phyloP scores from a whole-genome alignment of 2,797 vertebrate genomes.

The Oryzias dopingdopingensis region DNA sequence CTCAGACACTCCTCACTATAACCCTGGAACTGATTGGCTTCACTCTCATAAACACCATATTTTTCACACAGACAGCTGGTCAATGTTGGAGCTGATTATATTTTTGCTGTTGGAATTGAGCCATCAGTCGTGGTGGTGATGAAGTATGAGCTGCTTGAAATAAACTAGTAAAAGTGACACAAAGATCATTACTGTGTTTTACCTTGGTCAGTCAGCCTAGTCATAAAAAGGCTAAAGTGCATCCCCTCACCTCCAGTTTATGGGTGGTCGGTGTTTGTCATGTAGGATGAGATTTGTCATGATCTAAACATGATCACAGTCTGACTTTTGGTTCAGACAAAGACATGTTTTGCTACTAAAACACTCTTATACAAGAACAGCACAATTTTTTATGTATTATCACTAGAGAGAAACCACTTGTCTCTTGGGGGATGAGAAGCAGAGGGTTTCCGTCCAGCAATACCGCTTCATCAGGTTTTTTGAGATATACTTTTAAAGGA shows the following conservation, averaged over 20 bases:
- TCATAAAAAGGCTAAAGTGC: slow-evolving; percentile 54
- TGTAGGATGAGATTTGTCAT: slow-evolving; percentile 13
- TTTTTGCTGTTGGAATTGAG: slow-evolving; percentile 66
- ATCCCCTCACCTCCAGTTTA: slow-evolving; percentile 45
- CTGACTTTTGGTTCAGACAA: slow-evolving; percentile 15
- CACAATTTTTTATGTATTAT: slow-evolving; percentile 6
- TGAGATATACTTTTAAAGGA: too few species aligned
- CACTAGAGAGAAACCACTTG: neutral
- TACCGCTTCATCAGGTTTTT: too few species aligned
- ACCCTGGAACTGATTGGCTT: slow-evolving; percentile 42
- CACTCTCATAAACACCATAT: slow-evolving; percentile 59
- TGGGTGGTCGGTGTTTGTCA: slow-evolving; percentile 31
- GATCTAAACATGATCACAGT: slow-evolving; percentile 29
- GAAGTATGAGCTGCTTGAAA: slow-evolving; percentile 61
- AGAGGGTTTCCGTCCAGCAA: too few species aligned
- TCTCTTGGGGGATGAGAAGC: too few species aligned
- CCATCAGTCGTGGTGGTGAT: slow-evolving; percentile 53
- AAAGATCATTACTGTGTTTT: slow-evolving; percentile 59
- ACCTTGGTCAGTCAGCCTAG: slow-evolving; percentile 35
- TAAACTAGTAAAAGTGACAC: slow-evolving; percentile 63
- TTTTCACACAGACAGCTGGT: slow-evolving; percentile 71
- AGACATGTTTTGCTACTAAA: slow-evolving; percentile 15
- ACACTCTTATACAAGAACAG: neutral
- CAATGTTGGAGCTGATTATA: slow-evolving; percentile 65
- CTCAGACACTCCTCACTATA: slow-evolving; percentile 30